These are phyloP conservation scores for Bubo bubo DNA, from an alignment of 2,113 vertebrate species.

Conservation along the genomic window DNA sequence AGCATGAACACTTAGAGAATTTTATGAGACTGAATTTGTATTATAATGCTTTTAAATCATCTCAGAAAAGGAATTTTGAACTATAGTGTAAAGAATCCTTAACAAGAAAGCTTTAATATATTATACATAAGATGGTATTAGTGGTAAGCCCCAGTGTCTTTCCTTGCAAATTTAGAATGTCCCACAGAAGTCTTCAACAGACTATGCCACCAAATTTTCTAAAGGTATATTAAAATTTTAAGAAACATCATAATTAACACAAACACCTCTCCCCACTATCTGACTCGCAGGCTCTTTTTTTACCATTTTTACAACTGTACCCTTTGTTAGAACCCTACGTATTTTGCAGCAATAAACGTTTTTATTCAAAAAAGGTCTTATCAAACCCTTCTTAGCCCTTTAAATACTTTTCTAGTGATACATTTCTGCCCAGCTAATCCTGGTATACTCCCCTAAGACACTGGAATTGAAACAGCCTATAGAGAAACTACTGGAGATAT, in stretches of 20 bases:
- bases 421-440: not conserved
- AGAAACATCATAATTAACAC: not conserved
- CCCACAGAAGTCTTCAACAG: not conserved
- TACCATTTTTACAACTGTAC: not conserved
- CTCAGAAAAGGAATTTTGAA: not conserved
- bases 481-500: not conserved
- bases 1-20: not conserved
- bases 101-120: constrained; percentile 24
- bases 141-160: not conserved
- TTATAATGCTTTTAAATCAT: constrained; percentile 5
- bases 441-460: not conserved
- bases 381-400: not conserved
- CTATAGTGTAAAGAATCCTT: not conserved
- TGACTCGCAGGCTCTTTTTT: not conserved
- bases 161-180: not conserved
- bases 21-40: constrained; percentile 15
- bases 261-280: not conserved
- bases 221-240: not conserved
- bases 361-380: not conserved
- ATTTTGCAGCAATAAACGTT: not conserved
- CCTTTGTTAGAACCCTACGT: not conserved
- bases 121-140: not conserved
- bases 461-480: not conserved
- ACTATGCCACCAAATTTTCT: not conserved
- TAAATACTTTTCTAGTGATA: not conserved